phyloP scores from a whole-genome alignment of 2,888 invertebrate species.

The Torymus auratus region DNA sequence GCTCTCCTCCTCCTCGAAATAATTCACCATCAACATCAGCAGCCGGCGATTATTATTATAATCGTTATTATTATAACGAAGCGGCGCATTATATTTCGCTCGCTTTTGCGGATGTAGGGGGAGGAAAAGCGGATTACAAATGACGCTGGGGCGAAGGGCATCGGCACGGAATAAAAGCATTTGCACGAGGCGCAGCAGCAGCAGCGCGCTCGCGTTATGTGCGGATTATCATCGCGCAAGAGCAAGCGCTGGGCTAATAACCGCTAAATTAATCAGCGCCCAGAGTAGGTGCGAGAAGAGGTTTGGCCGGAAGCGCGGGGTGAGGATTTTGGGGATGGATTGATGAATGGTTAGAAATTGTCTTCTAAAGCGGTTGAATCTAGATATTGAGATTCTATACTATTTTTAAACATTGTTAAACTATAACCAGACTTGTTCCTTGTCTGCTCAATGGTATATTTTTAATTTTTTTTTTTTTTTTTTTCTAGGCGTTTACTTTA shows the following conservation, averaged over 20 bases:
- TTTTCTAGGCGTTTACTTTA: no score
- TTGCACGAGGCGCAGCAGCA: conserved; percentile 4
- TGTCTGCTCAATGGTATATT: no score
- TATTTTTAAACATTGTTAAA: no score
- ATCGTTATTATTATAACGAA: conserved; percentile 43
- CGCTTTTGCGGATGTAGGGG: no score
- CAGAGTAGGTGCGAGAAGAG: not conserved
- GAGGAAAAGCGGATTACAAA: conserved; percentile 50
- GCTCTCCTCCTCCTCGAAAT: not conserved
- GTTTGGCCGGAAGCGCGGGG: not conserved
- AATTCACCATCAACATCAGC: conserved; percentile 11
- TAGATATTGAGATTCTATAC: no score
- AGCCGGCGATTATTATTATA: conserved; percentile 21
- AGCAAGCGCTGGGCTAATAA: conserved; percentile 42
- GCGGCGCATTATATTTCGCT: conserved; percentile 6
- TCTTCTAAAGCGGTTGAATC: no score
- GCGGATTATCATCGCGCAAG: conserved; percentile 33
- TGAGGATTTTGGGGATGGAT: not conserved
- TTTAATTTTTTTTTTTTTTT: no score
- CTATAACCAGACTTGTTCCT: no score
- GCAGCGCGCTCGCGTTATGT: not conserved
- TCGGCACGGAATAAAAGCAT: conserved; percentile 58
- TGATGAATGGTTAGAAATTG: no score
- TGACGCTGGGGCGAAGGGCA: conserved; percentile 40
- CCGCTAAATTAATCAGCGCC: conserved; percentile 49